A percentile compares a stretch with the other conserved stretches of the same genome.
Evolutionary conservation across 2,797 vertebrate species (phyloP).

Genomic region (Oceanodroma leucorhoa): DNA sequence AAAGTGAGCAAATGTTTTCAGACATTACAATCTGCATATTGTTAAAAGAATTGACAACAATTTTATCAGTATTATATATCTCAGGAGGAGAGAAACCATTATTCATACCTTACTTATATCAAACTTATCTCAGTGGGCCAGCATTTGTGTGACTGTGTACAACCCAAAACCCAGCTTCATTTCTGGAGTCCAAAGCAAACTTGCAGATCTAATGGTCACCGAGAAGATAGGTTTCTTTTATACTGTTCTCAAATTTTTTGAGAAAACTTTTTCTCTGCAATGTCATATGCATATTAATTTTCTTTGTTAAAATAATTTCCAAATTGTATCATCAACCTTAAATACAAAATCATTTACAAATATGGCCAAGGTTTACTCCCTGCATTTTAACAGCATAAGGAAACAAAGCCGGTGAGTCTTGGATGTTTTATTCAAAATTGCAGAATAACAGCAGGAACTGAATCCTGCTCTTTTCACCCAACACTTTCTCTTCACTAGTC

Average conservation of each 20-base stretch:
- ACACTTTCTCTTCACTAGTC: not conserved
- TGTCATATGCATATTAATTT: not conserved
- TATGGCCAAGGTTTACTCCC: not conserved
- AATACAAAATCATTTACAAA: not conserved
- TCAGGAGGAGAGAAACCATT: not conserved
- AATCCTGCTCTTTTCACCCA: not conserved
- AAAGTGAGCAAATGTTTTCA: not conserved
- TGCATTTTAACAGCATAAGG: not conserved
- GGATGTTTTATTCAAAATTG: not conserved
- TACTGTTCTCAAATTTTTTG: not conserved
- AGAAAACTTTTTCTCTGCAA: not conserved
- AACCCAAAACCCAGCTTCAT: not conserved
- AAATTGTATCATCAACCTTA: not conserved
- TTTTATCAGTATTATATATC: not conserved
- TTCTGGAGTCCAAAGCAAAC: not conserved
- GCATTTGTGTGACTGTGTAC: not conserved
- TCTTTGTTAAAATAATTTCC: not conserved
- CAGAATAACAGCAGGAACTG: not conserved
- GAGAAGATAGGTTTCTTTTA: not conserved
- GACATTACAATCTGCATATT: not conserved
- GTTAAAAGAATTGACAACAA: not conserved
- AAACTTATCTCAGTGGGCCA: not conserved
- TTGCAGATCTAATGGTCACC: not conserved
- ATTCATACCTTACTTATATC: not conserved
- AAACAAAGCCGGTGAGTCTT: not conserved